Conservation (phyloP, 2,888 invertebrate genomes). For the Caenorhabditis zanzibari region DNA sequence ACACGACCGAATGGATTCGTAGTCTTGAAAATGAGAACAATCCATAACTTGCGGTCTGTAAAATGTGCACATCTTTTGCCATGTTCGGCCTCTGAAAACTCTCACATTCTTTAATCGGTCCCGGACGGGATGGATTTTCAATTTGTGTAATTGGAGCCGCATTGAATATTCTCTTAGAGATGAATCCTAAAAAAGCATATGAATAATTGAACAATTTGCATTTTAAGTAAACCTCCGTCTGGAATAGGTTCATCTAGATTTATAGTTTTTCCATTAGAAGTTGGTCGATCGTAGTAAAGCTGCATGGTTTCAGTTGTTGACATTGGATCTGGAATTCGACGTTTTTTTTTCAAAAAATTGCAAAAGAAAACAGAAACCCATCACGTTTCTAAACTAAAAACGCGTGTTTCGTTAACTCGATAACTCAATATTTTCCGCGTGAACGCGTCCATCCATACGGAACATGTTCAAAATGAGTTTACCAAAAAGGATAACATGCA, state of each 20-base stretch:
- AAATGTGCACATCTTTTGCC: not conserved
- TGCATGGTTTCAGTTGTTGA: constrained; percentile 77
- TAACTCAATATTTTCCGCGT: constrained; percentile 36
- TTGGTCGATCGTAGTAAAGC: constrained; percentile 76
- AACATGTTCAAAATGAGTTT: constrained; percentile 55
- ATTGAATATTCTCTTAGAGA: constrained; percentile 76
- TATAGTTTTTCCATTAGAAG: constrained; percentile 73
- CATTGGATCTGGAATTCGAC: constrained; percentile 71
- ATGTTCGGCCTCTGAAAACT: constrained; percentile 8
- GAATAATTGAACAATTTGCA: constrained; percentile 1
- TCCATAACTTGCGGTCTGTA: constrained; percentile 76
- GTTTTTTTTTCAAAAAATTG: not conserved
- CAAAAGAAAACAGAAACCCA: not conserved
- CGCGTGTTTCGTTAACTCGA: not conserved
- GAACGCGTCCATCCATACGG: constrained; percentile 21
- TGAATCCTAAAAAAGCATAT: constrained; percentile 64
- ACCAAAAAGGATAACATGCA: constrained; percentile 79
- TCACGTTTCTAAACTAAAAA: not conserved
- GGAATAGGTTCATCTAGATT: constrained; percentile 77
- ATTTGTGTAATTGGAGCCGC: constrained; percentile 72
- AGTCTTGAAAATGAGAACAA: constrained; percentile 76
- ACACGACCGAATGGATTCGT: constrained; percentile 74
- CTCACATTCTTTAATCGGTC: constrained; percentile 73
- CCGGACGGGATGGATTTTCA: constrained; percentile 70
- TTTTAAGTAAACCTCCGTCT: constrained; percentile 70